phyloP scores from a whole-genome alignment of 1,140 invertebrate genomes.

The Drosophila novamexicana region DNA sequence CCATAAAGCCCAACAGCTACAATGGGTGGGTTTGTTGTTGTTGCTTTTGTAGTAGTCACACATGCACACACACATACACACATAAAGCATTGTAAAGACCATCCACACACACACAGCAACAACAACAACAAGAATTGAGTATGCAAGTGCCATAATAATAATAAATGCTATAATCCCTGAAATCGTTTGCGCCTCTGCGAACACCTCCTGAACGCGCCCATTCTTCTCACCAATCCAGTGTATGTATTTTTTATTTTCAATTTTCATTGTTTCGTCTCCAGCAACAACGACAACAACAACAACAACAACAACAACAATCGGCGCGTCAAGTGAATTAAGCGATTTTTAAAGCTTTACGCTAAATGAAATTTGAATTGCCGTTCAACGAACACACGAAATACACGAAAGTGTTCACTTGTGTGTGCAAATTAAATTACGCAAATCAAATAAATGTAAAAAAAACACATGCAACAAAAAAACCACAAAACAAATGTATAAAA shows the following conservation, averaged over 20 bases:
- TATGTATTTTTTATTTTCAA: conserved; percentile 77
- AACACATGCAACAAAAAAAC: conserved; percentile 26
- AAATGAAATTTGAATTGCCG: conserved; percentile 80
- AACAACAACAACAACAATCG: conserved; percentile 44
- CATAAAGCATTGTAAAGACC: conserved; percentile 32
- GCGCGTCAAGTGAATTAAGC: conserved; percentile 79
- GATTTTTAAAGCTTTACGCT: conserved; percentile 82
- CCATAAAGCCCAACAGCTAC: conserved; percentile 25
- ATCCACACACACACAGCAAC: conserved; percentile 30
- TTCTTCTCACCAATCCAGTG: conserved; percentile 9
- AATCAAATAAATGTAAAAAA: conserved; percentile 76
- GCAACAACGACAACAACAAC: conserved; percentile 45
- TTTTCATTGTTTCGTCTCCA: conserved; percentile 76
- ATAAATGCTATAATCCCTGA: conserved; percentile 78
- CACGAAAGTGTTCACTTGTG: conserved; percentile 64
- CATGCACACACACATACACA: conserved; percentile 10
- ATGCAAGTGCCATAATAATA: conserved; percentile 71
- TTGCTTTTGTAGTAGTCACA: conserved; percentile 17
- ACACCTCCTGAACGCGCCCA: neutral
- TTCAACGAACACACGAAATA: conserved; percentile 14
- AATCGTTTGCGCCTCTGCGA: conserved; percentile 54
- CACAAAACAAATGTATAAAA: conserved; percentile 22
- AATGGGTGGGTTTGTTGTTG: conserved; percentile 25
- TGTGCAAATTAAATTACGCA: conserved; percentile 81
- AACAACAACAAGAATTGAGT: conserved; percentile 46